Conservation (phyloP, 2,113 vertebrate genomes). For the Myiozetetes cayanensis region DNA sequence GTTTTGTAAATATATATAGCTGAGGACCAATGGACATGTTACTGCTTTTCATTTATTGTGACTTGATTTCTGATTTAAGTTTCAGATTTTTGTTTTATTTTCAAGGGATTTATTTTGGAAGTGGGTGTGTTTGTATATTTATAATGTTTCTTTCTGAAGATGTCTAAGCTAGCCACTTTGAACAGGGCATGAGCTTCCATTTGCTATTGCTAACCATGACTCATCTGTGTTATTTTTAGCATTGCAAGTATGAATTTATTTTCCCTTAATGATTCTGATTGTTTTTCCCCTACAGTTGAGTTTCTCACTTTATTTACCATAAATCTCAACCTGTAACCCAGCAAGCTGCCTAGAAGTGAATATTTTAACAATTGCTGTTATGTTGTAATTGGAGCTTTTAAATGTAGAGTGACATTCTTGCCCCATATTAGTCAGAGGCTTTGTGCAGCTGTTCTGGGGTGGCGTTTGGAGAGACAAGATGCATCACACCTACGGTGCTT, state of each 20-base stretch:
- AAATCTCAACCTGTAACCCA: neutral
- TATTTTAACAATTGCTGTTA: neutral
- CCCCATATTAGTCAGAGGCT: neutral
- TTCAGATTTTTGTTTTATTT: neutral
- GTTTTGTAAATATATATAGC: neutral
- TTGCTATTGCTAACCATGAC: neutral
- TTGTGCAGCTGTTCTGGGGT: slow-evolving; percentile 43
- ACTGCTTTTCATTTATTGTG: neutral
- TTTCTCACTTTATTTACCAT: neutral
- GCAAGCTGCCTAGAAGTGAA: neutral
- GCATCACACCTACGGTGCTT: neutral
- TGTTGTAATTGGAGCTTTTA: slow-evolving; percentile 26
- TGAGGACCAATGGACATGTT: neutral
- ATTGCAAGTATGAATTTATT: neutral
- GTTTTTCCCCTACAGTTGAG: neutral
- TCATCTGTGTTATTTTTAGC: slow-evolving; percentile 23
- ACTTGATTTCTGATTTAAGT: neutral
- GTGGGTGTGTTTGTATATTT: neutral
- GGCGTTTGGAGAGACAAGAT: neutral
- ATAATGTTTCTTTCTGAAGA: neutral
- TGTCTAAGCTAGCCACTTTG: neutral
- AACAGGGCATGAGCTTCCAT: neutral
- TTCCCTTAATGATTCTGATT: neutral
- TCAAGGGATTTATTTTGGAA: neutral
- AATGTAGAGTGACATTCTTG: neutral